These are phyloP conservation scores for Spongilla lacustris DNA, from an alignment of 37 sponge, comb jelly and placozoan genomes.

Conservation along the genomic window DNA sequence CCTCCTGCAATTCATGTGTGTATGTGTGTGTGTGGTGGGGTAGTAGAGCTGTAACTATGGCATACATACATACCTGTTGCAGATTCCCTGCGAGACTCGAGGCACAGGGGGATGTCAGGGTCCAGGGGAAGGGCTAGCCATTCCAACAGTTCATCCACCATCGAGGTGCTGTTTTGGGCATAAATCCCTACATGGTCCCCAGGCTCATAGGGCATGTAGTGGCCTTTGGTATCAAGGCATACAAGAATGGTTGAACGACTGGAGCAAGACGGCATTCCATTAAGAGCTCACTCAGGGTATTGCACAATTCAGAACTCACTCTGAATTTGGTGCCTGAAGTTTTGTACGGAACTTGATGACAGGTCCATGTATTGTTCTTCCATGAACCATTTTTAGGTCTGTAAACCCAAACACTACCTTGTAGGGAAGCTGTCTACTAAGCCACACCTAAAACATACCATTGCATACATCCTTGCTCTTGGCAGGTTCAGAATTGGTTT, in stretches of 20 bases:
- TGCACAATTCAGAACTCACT: neutral
- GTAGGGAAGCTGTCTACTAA: no score
- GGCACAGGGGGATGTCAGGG: constrained; percentile 68
- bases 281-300: neutral
- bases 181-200: constrained; percentile 87
- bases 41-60: no score
- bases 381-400: neutral
- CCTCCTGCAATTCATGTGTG: constrained; percentile 7
- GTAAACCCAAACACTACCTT: neutral
- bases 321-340: neutral
- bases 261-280: constrained; percentile 17
- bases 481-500: neutral
- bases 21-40: neutral
- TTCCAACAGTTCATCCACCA: constrained; percentile 63
- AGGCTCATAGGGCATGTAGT: constrained; percentile 46
- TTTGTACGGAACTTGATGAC: neutral
- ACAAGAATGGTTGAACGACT: constrained; percentile 86
- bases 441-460: neutral
- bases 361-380: neutral
- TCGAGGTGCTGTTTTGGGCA: constrained; percentile 67
- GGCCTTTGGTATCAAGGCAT: constrained; percentile 20
- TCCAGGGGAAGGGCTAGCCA: constrained; percentile 32
- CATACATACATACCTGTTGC: neutral
- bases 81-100: constrained; percentile 49
- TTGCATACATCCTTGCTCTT: constrained; percentile 9